A percentile compares a stretch with the other conserved stretches of the same genome.
Conservation (phyloP, 2,113 vertebrate species). For the Catagonus wagneri region DNA sequence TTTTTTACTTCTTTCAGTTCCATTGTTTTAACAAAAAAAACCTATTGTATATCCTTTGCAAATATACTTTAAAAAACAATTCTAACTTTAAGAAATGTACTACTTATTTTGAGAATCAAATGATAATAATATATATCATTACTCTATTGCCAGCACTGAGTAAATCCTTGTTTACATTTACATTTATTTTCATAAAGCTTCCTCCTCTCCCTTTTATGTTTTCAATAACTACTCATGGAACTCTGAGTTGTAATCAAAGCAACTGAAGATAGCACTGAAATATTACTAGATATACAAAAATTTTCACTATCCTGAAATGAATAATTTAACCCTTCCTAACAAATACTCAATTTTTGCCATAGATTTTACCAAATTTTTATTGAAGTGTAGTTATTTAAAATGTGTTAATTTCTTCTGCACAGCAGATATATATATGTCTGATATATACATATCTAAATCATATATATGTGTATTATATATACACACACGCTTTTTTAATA, state of each 20-base stretch:
- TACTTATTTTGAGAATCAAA: background rate
- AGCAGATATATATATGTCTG: no score
- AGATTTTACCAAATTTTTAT: background rate
- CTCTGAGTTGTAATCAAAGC: background rate
- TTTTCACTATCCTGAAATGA: background rate
- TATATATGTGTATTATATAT: no score
- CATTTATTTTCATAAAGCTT: background rate
- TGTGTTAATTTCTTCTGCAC: no score
- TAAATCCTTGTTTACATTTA: background rate
- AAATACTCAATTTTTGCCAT: background rate
- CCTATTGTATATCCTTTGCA: background rate
- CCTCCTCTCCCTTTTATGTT: background rate
- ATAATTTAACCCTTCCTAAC: accelerated
- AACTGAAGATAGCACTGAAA: background rate
- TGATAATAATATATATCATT: background rate
- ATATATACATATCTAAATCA: no score
- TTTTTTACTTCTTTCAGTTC: constrained; percentile 3
- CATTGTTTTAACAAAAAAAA: constrained; percentile 5
- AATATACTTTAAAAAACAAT: background rate
- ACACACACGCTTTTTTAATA: no score
- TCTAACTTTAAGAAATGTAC: constrained; percentile 26
- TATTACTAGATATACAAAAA: background rate
- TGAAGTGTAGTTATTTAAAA: no score
- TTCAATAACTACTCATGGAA: background rate
- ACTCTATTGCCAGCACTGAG: background rate